A percentile compares a stretch with the other conserved stretches of the same genome.
Evolutionary conservation across 2,888 invertebrate genomes (phyloP).

Genomic region (Cordylochernes scorpioides): DNA sequence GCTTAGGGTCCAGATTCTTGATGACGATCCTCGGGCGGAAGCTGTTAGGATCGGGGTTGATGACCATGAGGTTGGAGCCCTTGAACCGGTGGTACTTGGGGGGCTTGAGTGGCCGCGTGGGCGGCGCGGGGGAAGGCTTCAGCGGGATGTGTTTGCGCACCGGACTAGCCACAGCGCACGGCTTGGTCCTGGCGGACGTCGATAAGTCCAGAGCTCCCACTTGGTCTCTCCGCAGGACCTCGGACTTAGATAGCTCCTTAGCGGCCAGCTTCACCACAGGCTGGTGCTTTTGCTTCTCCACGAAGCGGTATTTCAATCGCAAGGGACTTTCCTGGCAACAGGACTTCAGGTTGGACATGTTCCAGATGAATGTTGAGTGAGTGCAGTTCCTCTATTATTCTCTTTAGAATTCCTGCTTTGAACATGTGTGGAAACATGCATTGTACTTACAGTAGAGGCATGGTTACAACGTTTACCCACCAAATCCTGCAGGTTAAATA

Average conservation of each 20-base stretch:
- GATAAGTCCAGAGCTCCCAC: slow-evolving; percentile 9
- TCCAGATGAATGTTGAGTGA: too few relatives aligned
- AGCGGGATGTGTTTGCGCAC: slow-evolving; percentile 9
- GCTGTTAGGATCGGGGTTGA: slow-evolving; percentile 11
- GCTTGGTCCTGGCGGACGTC: slow-evolving; percentile 4
- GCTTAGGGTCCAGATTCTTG: slow-evolving; percentile 8
- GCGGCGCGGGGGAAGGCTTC: slow-evolving; percentile 5
- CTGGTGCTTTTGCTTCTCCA: slow-evolving; percentile 7
- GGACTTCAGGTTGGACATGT: too few relatives aligned
- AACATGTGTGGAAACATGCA: too few relatives aligned
- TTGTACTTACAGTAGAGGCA: too few relatives aligned
- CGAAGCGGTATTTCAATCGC: too few relatives aligned
- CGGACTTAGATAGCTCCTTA: slow-evolving; percentile 6
- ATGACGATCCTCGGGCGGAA: slow-evolving; percentile 9
- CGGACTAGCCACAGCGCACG: slow-evolving; percentile 8
- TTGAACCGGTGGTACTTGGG: slow-evolving; percentile 7
- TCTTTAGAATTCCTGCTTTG: too few relatives aligned
- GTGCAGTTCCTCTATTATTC: too few relatives aligned
- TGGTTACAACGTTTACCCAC: too few relatives aligned
- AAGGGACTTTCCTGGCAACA: too few relatives aligned
- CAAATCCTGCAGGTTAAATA: too few relatives aligned
- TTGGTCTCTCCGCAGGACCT: slow-evolving; percentile 4
- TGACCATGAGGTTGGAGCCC: slow-evolving; percentile 6
- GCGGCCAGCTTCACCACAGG: slow-evolving; percentile 9
- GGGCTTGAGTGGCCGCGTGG: slow-evolving; percentile 5